Conservation (phyloP, 2,797 vertebrate genomes). For the Silurus lanzhouensis region DNA sequence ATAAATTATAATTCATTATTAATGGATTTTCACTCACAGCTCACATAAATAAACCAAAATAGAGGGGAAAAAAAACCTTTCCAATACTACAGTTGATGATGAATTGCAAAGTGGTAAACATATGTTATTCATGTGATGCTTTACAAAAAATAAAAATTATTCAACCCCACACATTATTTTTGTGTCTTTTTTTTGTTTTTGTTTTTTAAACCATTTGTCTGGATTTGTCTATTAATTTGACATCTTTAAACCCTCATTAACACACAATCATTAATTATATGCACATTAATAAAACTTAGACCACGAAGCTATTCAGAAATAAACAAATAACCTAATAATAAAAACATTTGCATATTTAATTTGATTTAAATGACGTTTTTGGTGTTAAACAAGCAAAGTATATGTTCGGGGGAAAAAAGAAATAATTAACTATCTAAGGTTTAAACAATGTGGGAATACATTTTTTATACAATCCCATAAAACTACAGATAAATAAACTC, state of each 20-base stretch:
- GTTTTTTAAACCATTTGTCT: background rate
- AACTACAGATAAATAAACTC: background rate
- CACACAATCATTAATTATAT: background rate
- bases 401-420: background rate
- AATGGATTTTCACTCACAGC: background rate
- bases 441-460: background rate
- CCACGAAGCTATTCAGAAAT: no score
- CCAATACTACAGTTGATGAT: background rate
- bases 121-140: background rate
- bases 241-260: background rate
- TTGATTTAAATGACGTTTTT: background rate
- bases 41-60: slow-evolving; percentile 17
- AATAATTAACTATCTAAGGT: background rate
- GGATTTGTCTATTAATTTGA: background rate
- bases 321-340: no score
- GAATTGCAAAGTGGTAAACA: background rate
- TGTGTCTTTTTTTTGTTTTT: no score
- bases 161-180: background rate
- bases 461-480: background rate
- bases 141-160: background rate
- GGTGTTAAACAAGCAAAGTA: background rate
- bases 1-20: background rate
- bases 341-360: no score
- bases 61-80: background rate
- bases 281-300: background rate